Conservation (phyloP, 2,113 vertebrate genomes). For the Nematolebias whitei region DNA sequence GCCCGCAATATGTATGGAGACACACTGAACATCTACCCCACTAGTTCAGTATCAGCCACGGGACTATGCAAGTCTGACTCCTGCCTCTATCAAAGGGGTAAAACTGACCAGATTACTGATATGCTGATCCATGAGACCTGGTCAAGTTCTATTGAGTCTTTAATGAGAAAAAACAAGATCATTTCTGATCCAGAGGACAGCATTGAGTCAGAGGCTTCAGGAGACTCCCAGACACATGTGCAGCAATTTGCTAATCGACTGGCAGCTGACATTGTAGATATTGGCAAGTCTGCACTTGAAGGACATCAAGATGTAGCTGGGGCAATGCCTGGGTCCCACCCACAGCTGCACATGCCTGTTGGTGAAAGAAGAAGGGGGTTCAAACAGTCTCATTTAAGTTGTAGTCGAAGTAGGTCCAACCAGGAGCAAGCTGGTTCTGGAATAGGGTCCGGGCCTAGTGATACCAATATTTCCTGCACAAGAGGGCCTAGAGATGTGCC, state of each 20-base stretch:
- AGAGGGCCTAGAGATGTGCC: conserved; percentile 87
- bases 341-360: conserved; percentile 61
- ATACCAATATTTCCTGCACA: conserved; percentile 24
- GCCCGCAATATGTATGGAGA: conserved; percentile 84
- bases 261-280: conserved; percentile 83
- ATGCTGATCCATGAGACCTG: conserved; percentile 96
- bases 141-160: conserved; percentile 93
- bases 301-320: conserved; percentile 78
- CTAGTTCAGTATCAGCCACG: conserved; percentile 77
- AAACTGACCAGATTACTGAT: conserved; percentile 89
- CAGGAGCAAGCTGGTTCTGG: conserved; percentile 60
- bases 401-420: conserved; percentile 52
- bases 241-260: conserved; percentile 83
- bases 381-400: conserved; percentile 65
- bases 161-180: conserved; percentile 98
- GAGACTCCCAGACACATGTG: conserved; percentile 78
- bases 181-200: conserved; percentile 82
- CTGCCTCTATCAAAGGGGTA: conserved; percentile 89
- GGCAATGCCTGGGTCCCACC: conserved; percentile 43
- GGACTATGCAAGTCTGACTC: conserved; percentile 96
- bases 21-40: conserved; percentile 82
- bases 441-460: conserved; percentile 28
- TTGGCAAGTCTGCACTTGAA: conserved; percentile 80
- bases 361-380: conserved; percentile 73
- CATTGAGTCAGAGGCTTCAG: conserved; percentile 72